These are phyloP conservation scores for Epistrophe grossulariae DNA, from an alignment of 2,888 invertebrate species.

Conservation along the genomic window DNA sequence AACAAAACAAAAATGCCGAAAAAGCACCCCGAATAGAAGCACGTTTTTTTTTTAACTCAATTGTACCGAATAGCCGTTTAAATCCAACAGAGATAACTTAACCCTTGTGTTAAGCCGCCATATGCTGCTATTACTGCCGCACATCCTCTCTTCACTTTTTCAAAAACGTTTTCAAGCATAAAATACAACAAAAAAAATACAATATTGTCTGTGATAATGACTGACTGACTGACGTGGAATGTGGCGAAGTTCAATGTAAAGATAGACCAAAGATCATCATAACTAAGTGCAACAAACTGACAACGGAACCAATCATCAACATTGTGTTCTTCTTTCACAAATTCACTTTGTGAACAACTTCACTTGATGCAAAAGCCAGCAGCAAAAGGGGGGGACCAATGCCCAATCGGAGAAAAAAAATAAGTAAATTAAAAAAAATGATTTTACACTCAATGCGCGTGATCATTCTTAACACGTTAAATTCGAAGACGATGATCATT, in stretches of 20 bases:
- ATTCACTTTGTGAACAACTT: conserved; percentile 2
- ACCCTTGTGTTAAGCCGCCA: background rate
- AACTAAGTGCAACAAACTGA: conserved; percentile 46
- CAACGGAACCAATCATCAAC: conserved; percentile 51
- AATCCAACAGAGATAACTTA: background rate
- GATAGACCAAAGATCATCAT: conserved; percentile 54
- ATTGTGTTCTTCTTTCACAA: conserved; percentile 34
- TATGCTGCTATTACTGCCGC: background rate
- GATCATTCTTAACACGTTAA: conserved; percentile 47
- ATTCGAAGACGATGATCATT: conserved; percentile 39
- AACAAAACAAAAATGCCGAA: background rate
- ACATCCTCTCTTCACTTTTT: conserved; percentile 24
- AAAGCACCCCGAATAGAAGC: background rate
- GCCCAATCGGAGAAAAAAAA: conserved; percentile 32
- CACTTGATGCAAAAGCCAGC: background rate
- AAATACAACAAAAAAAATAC: background rate
- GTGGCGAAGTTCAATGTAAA: conserved; percentile 40
- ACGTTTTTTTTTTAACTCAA: background rate
- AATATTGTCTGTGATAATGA: conserved; percentile 45
- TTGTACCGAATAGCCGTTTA: background rate
- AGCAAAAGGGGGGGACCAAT: background rate
- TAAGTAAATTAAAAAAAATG: conserved; percentile 6
- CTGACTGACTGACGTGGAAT: conserved; percentile 31
- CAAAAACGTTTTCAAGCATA: background rate
- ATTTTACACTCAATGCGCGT: conserved; percentile 31